Base-by-base conservation (phyloP, 1,140 invertebrate genomes). In the Cephus cinctus region DNA sequence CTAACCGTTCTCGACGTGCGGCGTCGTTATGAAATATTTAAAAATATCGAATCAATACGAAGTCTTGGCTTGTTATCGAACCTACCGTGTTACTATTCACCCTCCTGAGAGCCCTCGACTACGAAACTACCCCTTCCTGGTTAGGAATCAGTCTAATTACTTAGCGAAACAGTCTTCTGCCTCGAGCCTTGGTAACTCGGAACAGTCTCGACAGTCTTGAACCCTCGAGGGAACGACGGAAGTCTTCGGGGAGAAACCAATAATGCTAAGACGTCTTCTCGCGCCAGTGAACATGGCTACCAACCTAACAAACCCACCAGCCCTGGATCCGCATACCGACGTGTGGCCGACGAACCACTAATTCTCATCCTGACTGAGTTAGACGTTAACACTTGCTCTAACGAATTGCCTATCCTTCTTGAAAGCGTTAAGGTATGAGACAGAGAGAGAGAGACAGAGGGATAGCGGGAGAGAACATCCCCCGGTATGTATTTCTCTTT, bases 131-230 rank as follows among this genome's bases (percentile, higher is more conserved):
- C n/a, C n/a, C n/a, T n/a, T n/a, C n/a, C n/a, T n/a, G n/a, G n/a
- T n/a, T n/a, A n/a, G n/a, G n/a, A n/a, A n/a, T n/a, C 68, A 71
- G 69, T 73, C 69, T 75, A 75, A 75, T 75, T 75, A 73, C 71
- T 72, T 66, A 62, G 60, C 59, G 53, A 68, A 68, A n/a, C n/a
- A n/a, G 65, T 64, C 65, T 57, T 46, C 50, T 42, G 54, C 51
- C 22, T 43, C 52, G 46, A 53, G 48, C 52, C 53, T 55, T 55
- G 27, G 46, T 53, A 50, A 50, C 40, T 55, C 35, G 22, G 25
- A 22, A 47, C 49, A 8, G 43, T 45, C 25, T 32, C 2, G n/a
- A 43, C 38, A 42, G 32, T 36, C 44, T 43, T 39, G 23, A 18
- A n/a, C 23, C 4, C 18, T 40, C 8, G 6, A 5, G n/a, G n/a